Base-by-base conservation (phyloP, 2,113 vertebrate species). In the Carollia perspicillata region DNA sequence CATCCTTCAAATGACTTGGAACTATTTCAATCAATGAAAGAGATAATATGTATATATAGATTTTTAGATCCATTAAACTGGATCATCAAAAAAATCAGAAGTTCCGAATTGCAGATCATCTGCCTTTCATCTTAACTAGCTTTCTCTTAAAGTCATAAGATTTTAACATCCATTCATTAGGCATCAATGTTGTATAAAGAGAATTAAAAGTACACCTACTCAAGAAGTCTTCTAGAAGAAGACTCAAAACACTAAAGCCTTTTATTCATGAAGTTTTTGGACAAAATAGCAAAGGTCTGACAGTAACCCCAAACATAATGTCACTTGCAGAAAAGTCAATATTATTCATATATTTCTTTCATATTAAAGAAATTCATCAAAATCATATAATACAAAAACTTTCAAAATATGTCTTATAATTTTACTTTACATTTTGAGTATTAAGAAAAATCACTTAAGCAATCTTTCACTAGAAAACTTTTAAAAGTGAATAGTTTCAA, bases 21-120 rank as follows among this genome's bases (percentile, higher is more conserved):
- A 90, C 7, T 68, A 22, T 94, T 95, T 97, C 72, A 97, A 84
- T 89, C 69, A 92, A 84, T 91, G 79, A 88, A 92, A 93, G 49
- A 88, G 72, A 90, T 89, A 88, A 72, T 74, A 69, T 84, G 9
- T 79, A 42, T 77, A 44, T 84, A 90, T 8, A 78, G 74, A 90
- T 74, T 80, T 95, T 96, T 88, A 86, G 49, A 93, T 77, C 80
- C 51, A 78, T 93, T 86, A 77, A 84, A 35, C 35, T 88, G 60
- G 71, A 83, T 89, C 84, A 92, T 66, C 88, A 66, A 92, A 95
- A 60, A 87, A 84, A 35, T 85, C 58, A 95, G 37, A 83, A 60
- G 40, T 81, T 96, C 20, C 68, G 8, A 89, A 90, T 90, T 84
- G 84, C 12, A 89, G 77, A 79, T 89, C 65, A 17, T 89, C 30